Conservation (phyloP, 2,888 invertebrate species). For the Philereme vetulata region DNA sequence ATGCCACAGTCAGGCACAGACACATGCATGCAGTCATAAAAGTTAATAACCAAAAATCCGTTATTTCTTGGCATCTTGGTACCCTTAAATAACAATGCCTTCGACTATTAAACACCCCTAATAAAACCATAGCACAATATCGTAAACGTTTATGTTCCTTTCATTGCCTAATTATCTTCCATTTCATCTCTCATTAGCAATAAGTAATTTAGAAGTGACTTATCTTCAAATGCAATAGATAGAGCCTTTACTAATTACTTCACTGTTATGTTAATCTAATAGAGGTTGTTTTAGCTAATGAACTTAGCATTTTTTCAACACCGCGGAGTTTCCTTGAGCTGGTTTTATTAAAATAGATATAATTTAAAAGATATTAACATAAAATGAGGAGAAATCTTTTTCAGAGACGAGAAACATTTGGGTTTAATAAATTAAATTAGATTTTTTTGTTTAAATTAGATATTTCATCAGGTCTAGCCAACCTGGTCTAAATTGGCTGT, state of each 20-base stretch:
- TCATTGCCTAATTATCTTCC: too few relatives aligned
- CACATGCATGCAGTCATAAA: too few relatives aligned
- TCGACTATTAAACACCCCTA: too few relatives aligned
- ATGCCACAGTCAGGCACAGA: too few relatives aligned
- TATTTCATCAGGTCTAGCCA: not conserved
- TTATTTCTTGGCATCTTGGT: too few relatives aligned
- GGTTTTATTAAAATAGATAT: slow-evolving; percentile 34
- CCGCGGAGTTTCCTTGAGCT: slow-evolving; percentile 29
- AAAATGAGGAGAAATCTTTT: slow-evolving; percentile 14
- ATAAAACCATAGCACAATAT: too few relatives aligned
- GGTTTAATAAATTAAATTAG: slow-evolving; percentile 1
- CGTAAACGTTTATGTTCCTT: too few relatives aligned
- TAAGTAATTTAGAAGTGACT: too few relatives aligned
- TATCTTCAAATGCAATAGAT: slow-evolving; percentile 14
- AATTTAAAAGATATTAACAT: slow-evolving; percentile 42
- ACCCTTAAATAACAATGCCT: too few relatives aligned
- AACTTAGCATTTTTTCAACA: slow-evolving; percentile 37
- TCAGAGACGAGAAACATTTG: slow-evolving; percentile 6
- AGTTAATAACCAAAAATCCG: too few relatives aligned
- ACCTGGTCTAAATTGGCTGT: too few relatives aligned
- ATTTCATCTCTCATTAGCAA: too few relatives aligned
- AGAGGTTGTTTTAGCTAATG: slow-evolving; percentile 51
- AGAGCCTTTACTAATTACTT: slow-evolving; percentile 50
- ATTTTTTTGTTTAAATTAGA: slow-evolving; percentile 3
- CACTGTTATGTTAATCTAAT: slow-evolving; percentile 48